These are phyloP conservation scores for Dolichallabes microphthalmus DNA, from an alignment of 2,113 vertebrate genomes.

Conservation along the genomic window DNA sequence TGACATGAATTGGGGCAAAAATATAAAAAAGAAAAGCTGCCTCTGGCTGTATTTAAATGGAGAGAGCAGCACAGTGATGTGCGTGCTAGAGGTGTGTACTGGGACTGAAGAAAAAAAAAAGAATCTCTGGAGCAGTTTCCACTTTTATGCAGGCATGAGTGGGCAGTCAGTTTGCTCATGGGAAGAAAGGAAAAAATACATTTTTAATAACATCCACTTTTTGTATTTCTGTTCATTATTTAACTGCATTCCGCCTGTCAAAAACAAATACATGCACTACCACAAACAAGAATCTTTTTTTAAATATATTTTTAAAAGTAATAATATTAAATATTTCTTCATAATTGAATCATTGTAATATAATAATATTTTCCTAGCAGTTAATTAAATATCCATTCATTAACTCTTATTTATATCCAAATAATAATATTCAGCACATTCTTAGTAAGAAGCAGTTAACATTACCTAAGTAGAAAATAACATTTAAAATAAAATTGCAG, in stretches of 20 bases:
- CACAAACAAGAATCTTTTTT: background rate
- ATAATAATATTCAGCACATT: background rate
- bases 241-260: background rate
- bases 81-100: background rate
- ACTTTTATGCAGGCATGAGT: background rate
- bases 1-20: background rate
- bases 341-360: background rate
- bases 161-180: slow-evolving; percentile 11
- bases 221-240: background rate
- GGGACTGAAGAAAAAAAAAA: background rate
- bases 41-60: background rate
- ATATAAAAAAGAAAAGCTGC: background rate
- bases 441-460: background rate
- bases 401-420: background rate
- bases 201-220: background rate
- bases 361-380: background rate
- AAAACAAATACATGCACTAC: background rate
- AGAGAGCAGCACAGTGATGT: slow-evolving; percentile 2
- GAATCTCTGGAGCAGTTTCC: background rate
- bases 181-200: background rate
- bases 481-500: background rate
- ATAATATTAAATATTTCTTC: background rate
- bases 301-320: too few species aligned
- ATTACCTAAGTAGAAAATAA: background rate
- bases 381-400: background rate